Base-by-base conservation (phyloP, 30 jellyfish, hydroid and myxozoan species). In the Pseudorhiza aurosa region DNA sequence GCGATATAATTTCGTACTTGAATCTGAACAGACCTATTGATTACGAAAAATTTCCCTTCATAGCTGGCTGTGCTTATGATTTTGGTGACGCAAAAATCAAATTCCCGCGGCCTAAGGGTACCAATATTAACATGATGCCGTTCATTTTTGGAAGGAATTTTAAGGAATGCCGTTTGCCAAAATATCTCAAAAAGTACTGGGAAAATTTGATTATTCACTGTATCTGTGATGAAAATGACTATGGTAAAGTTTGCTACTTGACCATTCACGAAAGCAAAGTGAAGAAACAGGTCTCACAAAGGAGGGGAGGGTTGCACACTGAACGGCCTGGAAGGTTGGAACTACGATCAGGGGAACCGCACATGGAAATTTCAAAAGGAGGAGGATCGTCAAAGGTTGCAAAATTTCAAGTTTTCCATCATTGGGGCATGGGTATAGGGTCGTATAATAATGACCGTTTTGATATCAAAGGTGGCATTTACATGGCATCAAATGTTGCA, bases 241-340 rank as follows among this genome's bases (percentile, higher is more conserved):
- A 31, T 46, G 94, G 93, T 0, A 87, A 55, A 27, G 60, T 87
- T 15, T 77, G 93, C n/a, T 87, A 65, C 51, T 45, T 87, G 17
- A 87, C 96, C 27, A 87, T 87, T 55, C 96, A 87, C 11, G 93
- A 87, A 68, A 67, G 93, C 33, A 12, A 21, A 24, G 94, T 87
- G 8, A 33, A 87, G 21, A 49, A 46, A 25, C 43, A 58, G 15
- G 21, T 80, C 24, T 77, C 93, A 7, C 96, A 87, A 58, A 57
- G 96, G 24, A 58, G 96, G 28, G 94, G 94, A 18, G 96, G 96
- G 2, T n/a, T 87, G 2, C 96, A 87, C 39, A 87, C 96, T 22
- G 93, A 87, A 29, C 55, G 85, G 28, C 96, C 96, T 8, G 96
- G 96, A 9, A 58, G 26, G 42, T 33, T 87, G 24, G 62, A 68